Base-by-base conservation (phyloP, 1,140 invertebrate species). In the Brachionus rotundiformis region DNA sequence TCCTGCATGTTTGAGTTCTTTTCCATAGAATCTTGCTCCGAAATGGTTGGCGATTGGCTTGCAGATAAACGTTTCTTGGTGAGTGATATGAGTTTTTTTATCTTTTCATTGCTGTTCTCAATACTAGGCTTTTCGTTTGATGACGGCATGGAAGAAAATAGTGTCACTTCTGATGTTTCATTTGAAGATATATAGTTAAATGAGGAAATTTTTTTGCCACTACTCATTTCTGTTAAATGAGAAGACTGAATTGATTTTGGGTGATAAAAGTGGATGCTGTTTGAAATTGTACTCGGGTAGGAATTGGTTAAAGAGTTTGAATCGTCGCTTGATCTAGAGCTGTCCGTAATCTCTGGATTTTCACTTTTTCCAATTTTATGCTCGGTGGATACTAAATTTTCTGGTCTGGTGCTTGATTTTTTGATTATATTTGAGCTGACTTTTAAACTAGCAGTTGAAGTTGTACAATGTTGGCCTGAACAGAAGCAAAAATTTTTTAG, bases 241-340 rank as follows among this genome's bases (percentile, higher is more conserved):
- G 27, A 23, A 31, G 47, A 63, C 31, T 79, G 29, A 23, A 79
- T 79, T 41, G 76, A 79, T 23, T 59, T 79, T 19, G 76, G 76
- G 25, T 79, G 76, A 41, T 79, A 79, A 79, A 79, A 79, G 41
- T 79, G 76, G 7, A 79, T 79, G 29, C 76, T 79, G 36, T 79
- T 79, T 8, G 76, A 59, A 10, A 63, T 29, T 11, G 76, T 59
- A 10, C 59, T 79, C 31, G 76, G 31, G 19, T 59, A 59, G 16
- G 76, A 79, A 11, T 44, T 39, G 54, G 44, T 79, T 59, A 36
- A 41, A 4, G 76, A 79, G 16, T 10, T 39, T 19, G 11, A 59
- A 23, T 79, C 76, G 16, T 79, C 76, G n/a, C 68, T 71, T 4
- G 39, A 77, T 77, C 31, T 49, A 8, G 27, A 77, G 47, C 29